A percentile compares a stretch with the other conserved stretches of the same genome.
phyloP scores from a whole-genome alignment of 2,113 vertebrate species.

The Noturus placidus region DNA sequence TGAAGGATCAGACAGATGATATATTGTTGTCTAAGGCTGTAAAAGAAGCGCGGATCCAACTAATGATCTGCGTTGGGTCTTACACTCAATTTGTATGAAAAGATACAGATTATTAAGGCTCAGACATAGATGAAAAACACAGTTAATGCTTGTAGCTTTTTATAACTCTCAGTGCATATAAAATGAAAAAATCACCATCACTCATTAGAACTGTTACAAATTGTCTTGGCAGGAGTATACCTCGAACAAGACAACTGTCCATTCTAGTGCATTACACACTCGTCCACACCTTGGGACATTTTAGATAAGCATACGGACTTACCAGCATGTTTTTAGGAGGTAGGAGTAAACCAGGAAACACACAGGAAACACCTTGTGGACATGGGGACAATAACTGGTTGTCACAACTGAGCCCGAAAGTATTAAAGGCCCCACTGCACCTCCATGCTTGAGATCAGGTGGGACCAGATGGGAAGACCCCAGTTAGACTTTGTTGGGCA shows the following conservation, averaged over 20 bases:
- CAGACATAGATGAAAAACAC: neutral
- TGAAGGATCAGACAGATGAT: neutral
- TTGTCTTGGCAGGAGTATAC: neutral
- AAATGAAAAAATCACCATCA: neutral
- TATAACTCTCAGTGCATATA: neutral
- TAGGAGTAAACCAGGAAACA: neutral
- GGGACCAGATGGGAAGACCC: neutral
- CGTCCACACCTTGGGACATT: neutral
- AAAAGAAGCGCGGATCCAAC: neutral
- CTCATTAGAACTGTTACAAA: neutral
- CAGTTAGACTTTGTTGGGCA: neutral
- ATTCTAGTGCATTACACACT: neutral
- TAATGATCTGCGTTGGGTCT: neutral
- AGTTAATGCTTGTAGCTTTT: neutral
- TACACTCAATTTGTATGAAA: neutral
- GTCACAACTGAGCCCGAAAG: neutral
- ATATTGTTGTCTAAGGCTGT: neutral
- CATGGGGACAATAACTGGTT: neutral
- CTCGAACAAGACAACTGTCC: neutral
- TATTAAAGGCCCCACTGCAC: neutral
- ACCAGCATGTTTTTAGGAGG: neutral
- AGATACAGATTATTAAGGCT: neutral
- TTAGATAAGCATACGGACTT: neutral
- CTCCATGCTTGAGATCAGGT: constrained; percentile 5
- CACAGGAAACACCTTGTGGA: neutral